Conservation (phyloP, 2,888 invertebrate species). For the Amblyjoppa proteus region DNA sequence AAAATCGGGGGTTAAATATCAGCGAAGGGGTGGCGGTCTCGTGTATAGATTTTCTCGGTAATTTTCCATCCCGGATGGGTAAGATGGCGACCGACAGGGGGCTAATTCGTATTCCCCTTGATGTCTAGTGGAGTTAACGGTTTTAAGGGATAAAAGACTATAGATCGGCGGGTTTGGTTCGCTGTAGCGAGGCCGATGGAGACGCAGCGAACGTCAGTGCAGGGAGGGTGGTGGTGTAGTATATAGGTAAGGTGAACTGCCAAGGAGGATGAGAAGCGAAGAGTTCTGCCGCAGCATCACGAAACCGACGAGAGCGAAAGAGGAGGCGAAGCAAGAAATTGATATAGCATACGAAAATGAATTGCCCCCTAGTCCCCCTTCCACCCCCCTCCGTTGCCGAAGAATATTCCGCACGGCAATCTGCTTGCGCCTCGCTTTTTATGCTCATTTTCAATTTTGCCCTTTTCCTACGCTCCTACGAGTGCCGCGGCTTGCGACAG, state of each 20-base stretch:
- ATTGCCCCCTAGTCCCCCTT: slow-evolving; percentile 78
- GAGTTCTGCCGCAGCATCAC: slow-evolving; percentile 60
- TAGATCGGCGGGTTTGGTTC: slow-evolving; percentile 78
- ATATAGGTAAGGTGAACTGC: slow-evolving; percentile 67
- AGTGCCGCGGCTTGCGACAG: slow-evolving; percentile 41
- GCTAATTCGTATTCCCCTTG: slow-evolving; percentile 84
- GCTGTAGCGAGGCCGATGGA: slow-evolving; percentile 59
- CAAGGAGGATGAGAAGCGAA: slow-evolving; percentile 65
- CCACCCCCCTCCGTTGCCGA: slow-evolving; percentile 75
- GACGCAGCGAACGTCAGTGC: slow-evolving; percentile 55
- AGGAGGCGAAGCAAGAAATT: slow-evolving; percentile 84
- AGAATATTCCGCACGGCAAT: slow-evolving; percentile 84
- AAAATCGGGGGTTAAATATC: not conserved
- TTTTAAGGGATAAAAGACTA: slow-evolving; percentile 84
- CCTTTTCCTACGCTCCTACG: slow-evolving; percentile 64
- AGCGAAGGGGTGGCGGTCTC: slow-evolving; percentile 3
- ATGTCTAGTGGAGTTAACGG: slow-evolving; percentile 84
- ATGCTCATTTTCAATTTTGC: slow-evolving; percentile 84
- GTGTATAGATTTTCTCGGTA: slow-evolving; percentile 35
- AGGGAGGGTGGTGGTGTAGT: slow-evolving; percentile 62
- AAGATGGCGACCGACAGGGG: slow-evolving; percentile 74
- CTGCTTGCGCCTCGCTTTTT: slow-evolving; percentile 83
- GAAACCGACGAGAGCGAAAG: slow-evolving; percentile 70
- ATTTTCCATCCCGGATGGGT: slow-evolving; percentile 65
- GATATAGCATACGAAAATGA: slow-evolving; percentile 85